phyloP scores from a whole-genome alignment of 2,113 vertebrate species.

The Lamprotornis superbus region DNA sequence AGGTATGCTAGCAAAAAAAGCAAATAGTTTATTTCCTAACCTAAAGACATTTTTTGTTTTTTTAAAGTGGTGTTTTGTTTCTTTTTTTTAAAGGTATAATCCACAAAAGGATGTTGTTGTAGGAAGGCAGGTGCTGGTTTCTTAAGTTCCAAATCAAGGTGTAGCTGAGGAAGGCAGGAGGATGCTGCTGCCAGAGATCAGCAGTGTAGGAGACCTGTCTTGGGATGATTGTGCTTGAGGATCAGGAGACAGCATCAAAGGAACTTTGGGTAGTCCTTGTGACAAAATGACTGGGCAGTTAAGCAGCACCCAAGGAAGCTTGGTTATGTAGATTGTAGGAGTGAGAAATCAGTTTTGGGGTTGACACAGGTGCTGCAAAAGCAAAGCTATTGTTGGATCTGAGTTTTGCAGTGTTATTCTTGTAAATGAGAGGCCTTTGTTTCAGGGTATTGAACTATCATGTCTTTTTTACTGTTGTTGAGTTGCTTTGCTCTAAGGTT shows the following conservation, averaged over 20 bases:
- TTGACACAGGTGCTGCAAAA: not conserved
- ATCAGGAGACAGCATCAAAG: not conserved
- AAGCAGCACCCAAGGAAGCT: not conserved
- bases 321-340: not conserved
- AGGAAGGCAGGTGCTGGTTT: not conserved
- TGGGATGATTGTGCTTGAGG: not conserved
- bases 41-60: not conserved
- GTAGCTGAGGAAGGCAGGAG: not conserved
- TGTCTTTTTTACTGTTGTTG: not conserved
- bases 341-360: not conserved
- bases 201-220: not conserved
- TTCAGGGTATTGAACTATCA: not conserved
- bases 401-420: not conserved
- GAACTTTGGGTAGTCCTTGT: not conserved
- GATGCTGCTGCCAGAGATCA: not conserved
- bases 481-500: not conserved
- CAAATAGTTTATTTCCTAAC: not conserved
- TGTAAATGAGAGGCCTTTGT: not conserved
- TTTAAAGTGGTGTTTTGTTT: rapidly evolving
- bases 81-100: not conserved
- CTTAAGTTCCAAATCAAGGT: not conserved
- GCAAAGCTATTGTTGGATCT: not conserved
- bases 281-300: not conserved
- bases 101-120: not conserved
- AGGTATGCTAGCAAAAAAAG: not conserved